Conservation (phyloP, 1,140 invertebrate species). For the Ectropis grisescens region DNA sequence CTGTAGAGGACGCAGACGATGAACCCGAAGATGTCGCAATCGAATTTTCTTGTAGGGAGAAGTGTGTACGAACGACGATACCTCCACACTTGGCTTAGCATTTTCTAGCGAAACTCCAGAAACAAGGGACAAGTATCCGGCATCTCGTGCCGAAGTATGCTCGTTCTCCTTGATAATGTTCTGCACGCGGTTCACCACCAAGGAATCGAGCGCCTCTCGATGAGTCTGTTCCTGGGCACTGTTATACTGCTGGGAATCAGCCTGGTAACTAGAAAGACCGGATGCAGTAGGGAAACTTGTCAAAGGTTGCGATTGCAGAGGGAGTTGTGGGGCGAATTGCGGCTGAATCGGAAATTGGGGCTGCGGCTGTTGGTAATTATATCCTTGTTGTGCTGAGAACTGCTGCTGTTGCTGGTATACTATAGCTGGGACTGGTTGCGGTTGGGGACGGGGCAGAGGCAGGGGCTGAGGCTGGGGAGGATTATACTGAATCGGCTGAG, state of each 20-base stretch:
- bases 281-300: constrained; percentile 5
- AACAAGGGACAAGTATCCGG: constrained; percentile 43
- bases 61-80: constrained; percentile 46
- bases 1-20: constrained; percentile 13
- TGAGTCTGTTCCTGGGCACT: constrained; percentile 24
- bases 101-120: constrained; percentile 48
- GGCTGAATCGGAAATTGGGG: constrained; percentile 10
- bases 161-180: constrained; percentile 49
- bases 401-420: constrained; percentile 6
- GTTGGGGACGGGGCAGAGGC: constrained; percentile 12
- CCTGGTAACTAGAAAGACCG: constrained; percentile 34
- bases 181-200: constrained; percentile 35
- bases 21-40: constrained; percentile 3
- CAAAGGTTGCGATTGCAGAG: constrained; percentile 20
- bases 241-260: constrained; percentile 37
- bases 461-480: constrained; percentile 3
- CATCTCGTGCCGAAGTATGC: constrained; percentile 36
- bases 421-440: constrained; percentile 7
- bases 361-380: constrained; percentile 11
- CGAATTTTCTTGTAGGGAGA: too few species aligned
- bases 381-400: constrained; percentile 4
- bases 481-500: background rate
- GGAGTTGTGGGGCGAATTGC: constrained; percentile 15
- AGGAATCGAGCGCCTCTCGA: constrained; percentile 40
- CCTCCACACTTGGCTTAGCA: constrained; percentile 48